phyloP scores from a whole-genome alignment of 2,797 vertebrate species.

The Poeciliopsis turneri region DNA sequence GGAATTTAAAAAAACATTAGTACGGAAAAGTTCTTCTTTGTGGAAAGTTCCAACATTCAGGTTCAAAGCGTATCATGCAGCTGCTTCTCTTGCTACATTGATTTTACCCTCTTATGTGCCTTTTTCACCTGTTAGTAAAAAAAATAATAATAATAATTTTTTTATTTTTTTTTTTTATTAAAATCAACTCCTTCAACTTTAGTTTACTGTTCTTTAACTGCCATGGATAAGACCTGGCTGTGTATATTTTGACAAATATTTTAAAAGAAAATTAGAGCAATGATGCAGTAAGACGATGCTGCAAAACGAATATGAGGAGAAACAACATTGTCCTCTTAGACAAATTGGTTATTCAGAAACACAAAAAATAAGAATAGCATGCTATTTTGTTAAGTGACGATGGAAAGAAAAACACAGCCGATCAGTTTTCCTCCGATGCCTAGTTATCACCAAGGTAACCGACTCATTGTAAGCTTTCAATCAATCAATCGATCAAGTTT shows the following conservation, averaged over 20 bases:
- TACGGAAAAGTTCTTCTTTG: constrained; percentile 20
- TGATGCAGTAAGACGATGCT: not conserved
- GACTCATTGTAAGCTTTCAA: no score
- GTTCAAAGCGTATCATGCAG: not conserved
- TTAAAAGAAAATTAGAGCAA: not conserved
- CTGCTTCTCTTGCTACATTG: not conserved
- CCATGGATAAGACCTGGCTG: not conserved
- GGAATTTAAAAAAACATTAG: constrained; percentile 1
- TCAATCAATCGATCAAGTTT: no score
- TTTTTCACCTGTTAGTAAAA: not conserved
- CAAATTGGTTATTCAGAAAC: not conserved
- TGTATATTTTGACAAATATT: not conserved
- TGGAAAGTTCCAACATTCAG: not conserved
- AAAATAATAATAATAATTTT: not conserved
- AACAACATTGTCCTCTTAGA: not conserved
- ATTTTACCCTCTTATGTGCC: not conserved
- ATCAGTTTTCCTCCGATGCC: no score
- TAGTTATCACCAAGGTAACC: no score
- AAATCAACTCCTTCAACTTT: not conserved
- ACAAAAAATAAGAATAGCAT: not conserved
- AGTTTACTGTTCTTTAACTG: not conserved
- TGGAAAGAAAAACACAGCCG: not conserved
- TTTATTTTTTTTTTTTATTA: not conserved
- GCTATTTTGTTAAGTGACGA: not conserved
- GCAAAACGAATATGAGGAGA: not conserved